Base-by-base conservation (phyloP, 1,140 invertebrate genomes). In the Ceratosolen solmsi region DNA sequence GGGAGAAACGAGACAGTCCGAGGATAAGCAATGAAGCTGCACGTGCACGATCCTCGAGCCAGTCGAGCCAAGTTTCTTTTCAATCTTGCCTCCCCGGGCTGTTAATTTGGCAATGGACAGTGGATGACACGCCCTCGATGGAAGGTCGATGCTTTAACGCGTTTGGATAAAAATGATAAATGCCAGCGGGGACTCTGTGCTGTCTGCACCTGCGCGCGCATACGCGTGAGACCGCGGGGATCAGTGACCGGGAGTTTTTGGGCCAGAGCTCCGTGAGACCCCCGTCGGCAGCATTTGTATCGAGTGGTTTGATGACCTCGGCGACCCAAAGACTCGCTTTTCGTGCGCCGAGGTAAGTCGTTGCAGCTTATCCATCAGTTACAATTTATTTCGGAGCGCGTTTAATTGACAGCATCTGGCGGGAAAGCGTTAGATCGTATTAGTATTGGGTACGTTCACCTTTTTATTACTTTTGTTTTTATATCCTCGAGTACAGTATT, bases 241-340 rank as follows among this genome's bases (percentile, higher is more conserved):
- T 80, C 79, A 54, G 20, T 54, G 71, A 80, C 79, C 71, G 54
- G 9, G n/a, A 27, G 56, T 60, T 74, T 80, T 80, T 74, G 79
- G 79, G 71, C 54, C 71, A 58, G 41, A 3, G 36, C 15, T 41
- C 63, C 63, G 17, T 38, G 36, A 3, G 68, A 46, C 7, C 30
- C 38, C 38, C 22, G 13, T 22, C 33, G 4, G 22, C 70, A n/a
- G 25, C 33, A 33, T 38, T 8, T 38, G 22, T 9, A 27, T 49
- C 70, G 13, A 22, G n/a, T 49, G 70, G 68, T 51, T 63, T 49
- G 70, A 49, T 72, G 25, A 72, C 41, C 25, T 51, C 41, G 7
- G 68, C 13, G 1, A 5, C 30, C 1, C 11, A 1, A 30, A 22
- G 33, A 15, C 20, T 20, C 9, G 51, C 51, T 54, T 15, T 22